Evolutionary conservation across 1,140 invertebrate genomes (phyloP), one percentile per base, ranked within the genome.

Genomic region (Hylaeus anthracinus): DNA sequence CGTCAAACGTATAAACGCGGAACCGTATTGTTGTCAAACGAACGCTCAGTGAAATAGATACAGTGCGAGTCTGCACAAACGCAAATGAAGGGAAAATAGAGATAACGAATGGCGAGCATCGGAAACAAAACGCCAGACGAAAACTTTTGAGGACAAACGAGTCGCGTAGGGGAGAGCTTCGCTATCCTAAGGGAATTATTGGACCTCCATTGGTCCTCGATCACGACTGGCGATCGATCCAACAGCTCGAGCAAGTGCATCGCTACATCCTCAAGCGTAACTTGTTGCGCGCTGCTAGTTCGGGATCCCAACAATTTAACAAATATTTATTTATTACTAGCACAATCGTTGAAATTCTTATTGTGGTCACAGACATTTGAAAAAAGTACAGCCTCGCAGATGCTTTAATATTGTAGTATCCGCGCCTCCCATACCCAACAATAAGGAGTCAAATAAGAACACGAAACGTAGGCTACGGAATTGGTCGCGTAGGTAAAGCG

Each of bases 251-350:
- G 45, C 65, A 15, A 48, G 65, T n/a, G 65, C 51, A 66, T 48
- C 15, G 45, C n/a, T 9, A 48, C 65, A 45, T 4, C 45, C 26
- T 9, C 45, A 43, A 26, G 45, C 65, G 26, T 67, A 67, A 67
- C 65, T 67, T 67, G 65, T 67, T 67, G 65, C 65, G 48, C 65
- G 65, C 26, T 37, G 65, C 45, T 48, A 48, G 45, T 48, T 48
- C 2, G 45, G 45, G 8, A 48, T 8, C 45, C 45, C 8, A 48
- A 48, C 8, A 48, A 48, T 48, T 48, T 1, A 48, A 8, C 45
- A 8, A 26, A 48, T 48, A 48, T 48, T 48, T 48, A 26, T 26
- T 26, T 26, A 26, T 26, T 26, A 26, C 26, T 26, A 26, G 26
- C 26, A 0, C 26, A 26, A 26, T 26, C 26, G 26, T 26, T 26